Base-by-base conservation (phyloP, 2,888 invertebrate genomes). In the Venusia cambrica region DNA sequence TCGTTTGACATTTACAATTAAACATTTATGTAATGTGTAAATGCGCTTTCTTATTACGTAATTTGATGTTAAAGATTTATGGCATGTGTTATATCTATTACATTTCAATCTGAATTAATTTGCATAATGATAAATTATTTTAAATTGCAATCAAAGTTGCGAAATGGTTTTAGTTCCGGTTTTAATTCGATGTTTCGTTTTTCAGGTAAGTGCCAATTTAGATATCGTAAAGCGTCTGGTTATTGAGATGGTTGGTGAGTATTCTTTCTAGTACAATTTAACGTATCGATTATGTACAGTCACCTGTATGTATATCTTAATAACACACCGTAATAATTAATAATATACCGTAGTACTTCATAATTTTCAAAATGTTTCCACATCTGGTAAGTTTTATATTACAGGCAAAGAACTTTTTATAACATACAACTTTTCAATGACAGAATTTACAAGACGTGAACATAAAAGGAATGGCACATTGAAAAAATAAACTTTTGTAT, bases 161-260 rank as follows among this genome's bases (percentile, higher is more conserved):
- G 14, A 35, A 29, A 18, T 37, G n/a, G n/a, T 13, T 19, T 38
- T 16, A 28, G 18, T 22, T 47, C 26, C 43, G 35, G 45, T 24
- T 32, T 35, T 39, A 25, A 30, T 32, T 22, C 15, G 6, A 4
- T 51, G 43, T 39, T 48, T 41, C 50, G 52, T 34, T 52, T 67
- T 63, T 22, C 68, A 73, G 72, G 72, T 73, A 73, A 70, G 72
- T 67, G 55, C 14, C 15, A 14, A 24, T 4, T 25, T 16, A 13
- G 4, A 13, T 8, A 21, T 13, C 5, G 4, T 20, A 7, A 4
- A 21, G n/a, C 8, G 5, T 10, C 13, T 28, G 15, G 13, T 17
- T 12, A 27, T 13, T 16, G n/a, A 21, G 2, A n/a, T n/a, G 9
- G 1, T 24, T 18, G 14, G 29, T 29, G 24, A 18, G 35, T 36